Evolutionary conservation across 2,113 vertebrate species (phyloP).

Genomic region (Takifugu flavidus): DNA sequence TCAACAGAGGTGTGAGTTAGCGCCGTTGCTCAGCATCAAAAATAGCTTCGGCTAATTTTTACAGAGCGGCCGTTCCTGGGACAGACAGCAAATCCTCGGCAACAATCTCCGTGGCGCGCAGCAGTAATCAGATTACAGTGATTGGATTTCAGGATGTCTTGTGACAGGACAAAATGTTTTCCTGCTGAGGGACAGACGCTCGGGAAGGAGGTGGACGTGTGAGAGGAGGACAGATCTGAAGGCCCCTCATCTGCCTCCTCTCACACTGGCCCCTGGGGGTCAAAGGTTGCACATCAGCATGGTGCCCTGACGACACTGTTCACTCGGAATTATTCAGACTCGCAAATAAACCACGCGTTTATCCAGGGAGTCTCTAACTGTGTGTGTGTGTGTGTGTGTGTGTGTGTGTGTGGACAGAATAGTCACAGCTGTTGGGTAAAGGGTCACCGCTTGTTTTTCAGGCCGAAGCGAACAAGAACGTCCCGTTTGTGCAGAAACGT

Average conservation of each 20-base stretch:
- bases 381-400: too few species aligned
- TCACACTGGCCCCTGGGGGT: too few species aligned
- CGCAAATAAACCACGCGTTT: too few species aligned
- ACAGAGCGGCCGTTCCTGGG: background rate
- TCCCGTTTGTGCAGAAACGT: background rate
- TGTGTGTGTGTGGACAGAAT: background rate
- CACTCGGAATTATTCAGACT: too few species aligned
- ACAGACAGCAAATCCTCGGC: slow-evolving; percentile 21
- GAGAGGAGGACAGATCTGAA: background rate
- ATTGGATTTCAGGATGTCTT: slow-evolving; percentile 68
- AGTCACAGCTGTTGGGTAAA: background rate
- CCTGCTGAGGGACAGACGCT: background rate
- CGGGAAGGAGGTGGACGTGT: background rate
- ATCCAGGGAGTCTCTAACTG: too few species aligned
- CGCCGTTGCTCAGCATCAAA: too few species aligned
- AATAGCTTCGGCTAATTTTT: background rate
- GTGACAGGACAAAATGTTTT: slow-evolving; percentile 51
- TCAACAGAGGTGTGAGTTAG: too few species aligned
- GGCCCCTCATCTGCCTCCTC: too few species aligned
- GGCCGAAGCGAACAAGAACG: too few species aligned
- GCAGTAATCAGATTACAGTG: slow-evolving; percentile 68
- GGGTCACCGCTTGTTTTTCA: background rate
- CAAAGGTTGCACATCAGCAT: too few species aligned
- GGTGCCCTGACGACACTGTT: too few species aligned
- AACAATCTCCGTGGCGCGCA: slow-evolving; percentile 28